These are phyloP conservation scores for Daktulosphaira vitifoliae DNA, from an alignment of 1,140 invertebrate genomes.

Conservation along the genomic window DNA sequence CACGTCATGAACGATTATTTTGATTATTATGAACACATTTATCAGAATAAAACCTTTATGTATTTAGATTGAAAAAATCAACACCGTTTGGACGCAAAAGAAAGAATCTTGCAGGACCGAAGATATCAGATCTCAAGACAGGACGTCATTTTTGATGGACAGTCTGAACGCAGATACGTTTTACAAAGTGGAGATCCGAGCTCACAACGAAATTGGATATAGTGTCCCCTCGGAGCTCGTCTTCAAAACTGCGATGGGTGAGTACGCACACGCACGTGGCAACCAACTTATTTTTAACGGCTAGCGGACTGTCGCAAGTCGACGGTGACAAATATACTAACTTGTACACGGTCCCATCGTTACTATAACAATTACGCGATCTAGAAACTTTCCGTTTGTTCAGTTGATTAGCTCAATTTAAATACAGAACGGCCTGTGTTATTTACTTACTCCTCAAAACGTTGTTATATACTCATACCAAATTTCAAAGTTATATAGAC, in stretches of 20 bases:
- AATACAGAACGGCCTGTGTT: too few species aligned
- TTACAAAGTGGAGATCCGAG: conserved; percentile 72
- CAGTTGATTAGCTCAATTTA: background rate
- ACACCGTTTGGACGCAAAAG: conserved; percentile 1
- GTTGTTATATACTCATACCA: too few species aligned
- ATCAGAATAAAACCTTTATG: too few species aligned
- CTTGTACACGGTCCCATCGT: too few species aligned
- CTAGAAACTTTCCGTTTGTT: background rate
- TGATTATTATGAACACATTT: too few species aligned
- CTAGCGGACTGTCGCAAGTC: too few species aligned
- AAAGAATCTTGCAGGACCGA: background rate
- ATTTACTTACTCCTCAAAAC: too few species aligned
- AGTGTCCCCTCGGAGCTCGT: conserved; percentile 63
- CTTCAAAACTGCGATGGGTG: conserved; percentile 55
- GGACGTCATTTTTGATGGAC: conserved; percentile 28
- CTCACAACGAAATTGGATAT: conserved; percentile 74
- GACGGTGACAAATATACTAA: too few species aligned
- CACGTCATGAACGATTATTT: too few species aligned
- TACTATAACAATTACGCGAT: background rate
- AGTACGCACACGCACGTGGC: background rate
- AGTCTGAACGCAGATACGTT: conserved; percentile 61
- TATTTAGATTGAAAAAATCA: conserved; percentile 9
- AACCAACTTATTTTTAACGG: too few species aligned
- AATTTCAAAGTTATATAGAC: too few species aligned
- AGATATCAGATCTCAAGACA: background rate